A percentile compares a stretch with the other conserved stretches of the same genome.
These are phyloP conservation scores for Holacanthus passer DNA, from an alignment of 2,113 vertebrate species.

Conservation along the genomic window DNA sequence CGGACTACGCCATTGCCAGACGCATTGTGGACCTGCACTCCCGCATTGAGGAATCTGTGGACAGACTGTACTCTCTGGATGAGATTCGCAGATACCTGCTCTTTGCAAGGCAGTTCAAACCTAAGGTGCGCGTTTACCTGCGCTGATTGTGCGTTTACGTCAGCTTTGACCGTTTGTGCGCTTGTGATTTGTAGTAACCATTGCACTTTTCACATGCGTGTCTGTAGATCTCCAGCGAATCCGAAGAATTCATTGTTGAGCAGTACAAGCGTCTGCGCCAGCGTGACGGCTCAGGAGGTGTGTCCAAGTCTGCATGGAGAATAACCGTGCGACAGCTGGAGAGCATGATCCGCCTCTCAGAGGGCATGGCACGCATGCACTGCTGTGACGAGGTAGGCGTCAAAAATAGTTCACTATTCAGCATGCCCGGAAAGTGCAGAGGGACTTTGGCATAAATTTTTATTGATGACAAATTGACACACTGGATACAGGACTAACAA, in stretches of 20 bases:
- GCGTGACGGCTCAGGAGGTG: slow-evolving; percentile 91
- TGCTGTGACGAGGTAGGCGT: slow-evolving; percentile 92
- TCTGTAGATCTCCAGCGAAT: slow-evolving; percentile 94
- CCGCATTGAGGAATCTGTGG: slow-evolving; percentile 92
- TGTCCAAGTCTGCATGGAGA: slow-evolving; percentile 93
- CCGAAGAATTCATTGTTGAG: slow-evolving; percentile 98
- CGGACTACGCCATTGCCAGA: slow-evolving; percentile 97
- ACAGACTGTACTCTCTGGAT: slow-evolving; percentile 94
- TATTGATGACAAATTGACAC: too few species aligned
- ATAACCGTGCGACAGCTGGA: slow-evolving; percentile 97
- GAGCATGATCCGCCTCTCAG: slow-evolving; percentile 98
- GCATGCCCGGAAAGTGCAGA: too few species aligned
- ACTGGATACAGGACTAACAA: too few species aligned
- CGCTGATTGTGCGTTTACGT: rapidly evolving
- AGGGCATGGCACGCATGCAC: slow-evolving; percentile 98
- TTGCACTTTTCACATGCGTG: rapidly evolving
- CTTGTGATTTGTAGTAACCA: not conserved
- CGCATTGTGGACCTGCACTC: slow-evolving; percentile 98
- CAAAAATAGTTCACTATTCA: not conserved
- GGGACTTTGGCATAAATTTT: too few species aligned
- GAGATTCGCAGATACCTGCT: slow-evolving; percentile 97
- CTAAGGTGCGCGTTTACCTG: slow-evolving; percentile 86
- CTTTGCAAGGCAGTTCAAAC: slow-evolving; percentile 98
- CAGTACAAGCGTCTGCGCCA: slow-evolving; percentile 97
- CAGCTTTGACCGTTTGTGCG: rapidly evolving